These are phyloP conservation scores for Melanchra persicariae DNA, from an alignment of 2,888 invertebrate species.

Conservation along the genomic window DNA sequence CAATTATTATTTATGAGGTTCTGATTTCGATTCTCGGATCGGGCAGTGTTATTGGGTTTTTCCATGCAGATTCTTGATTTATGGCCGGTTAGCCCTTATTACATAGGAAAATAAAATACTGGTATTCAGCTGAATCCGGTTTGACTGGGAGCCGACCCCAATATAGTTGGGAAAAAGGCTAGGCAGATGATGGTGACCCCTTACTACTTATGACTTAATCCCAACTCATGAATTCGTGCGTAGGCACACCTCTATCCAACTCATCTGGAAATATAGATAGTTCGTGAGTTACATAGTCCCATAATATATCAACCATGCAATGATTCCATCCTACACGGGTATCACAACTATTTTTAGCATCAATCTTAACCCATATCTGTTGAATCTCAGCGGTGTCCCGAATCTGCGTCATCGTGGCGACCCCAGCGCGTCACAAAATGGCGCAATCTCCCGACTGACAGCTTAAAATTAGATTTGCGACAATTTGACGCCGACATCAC, in stretches of 20 bases:
- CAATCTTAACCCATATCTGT: conserved; percentile 59
- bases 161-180: no score
- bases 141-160: no score
- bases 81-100: no score
- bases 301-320: neutral
- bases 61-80: no score
- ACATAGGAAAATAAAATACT: no score
- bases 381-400: conserved; percentile 62
- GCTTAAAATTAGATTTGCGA: conserved; percentile 82
- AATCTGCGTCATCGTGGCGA: conserved; percentile 54
- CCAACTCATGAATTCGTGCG: no score
- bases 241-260: neutral
- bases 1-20: neutral
- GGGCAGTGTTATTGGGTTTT: neutral
- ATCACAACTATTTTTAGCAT: conserved; percentile 53
- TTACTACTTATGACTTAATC: neutral
- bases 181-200: no score
- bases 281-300: neutral
- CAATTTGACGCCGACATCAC: conserved; percentile 64
- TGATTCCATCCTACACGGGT: conserved; percentile 23
- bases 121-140: no score
- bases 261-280: neutral
- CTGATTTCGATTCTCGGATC: neutral
- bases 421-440: conserved; percentile 65
- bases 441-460: conserved; percentile 74